Evolutionary conservation across 1,140 invertebrate species (phyloP).

Genomic region (Drosophila pectinifera): DNA sequence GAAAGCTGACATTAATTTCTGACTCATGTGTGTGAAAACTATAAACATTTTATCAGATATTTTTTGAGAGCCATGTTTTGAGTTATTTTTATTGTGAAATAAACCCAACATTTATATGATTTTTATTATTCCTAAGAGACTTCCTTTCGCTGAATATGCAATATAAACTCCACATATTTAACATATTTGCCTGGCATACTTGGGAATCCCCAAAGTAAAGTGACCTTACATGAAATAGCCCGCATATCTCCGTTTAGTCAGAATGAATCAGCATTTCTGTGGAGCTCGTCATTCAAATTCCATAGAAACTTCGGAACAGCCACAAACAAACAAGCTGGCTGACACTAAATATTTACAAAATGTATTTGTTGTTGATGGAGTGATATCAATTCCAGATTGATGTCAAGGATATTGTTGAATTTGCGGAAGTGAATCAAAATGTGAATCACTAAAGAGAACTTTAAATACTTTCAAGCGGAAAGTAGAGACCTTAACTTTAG

Average conservation of each 20-base stretch:
- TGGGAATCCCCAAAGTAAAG: slow-evolving; percentile 29
- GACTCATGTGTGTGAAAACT: too few species aligned
- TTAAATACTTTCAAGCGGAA: neutral
- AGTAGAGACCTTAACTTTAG: neutral
- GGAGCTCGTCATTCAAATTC: slow-evolving; percentile 38
- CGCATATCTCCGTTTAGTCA: slow-evolving; percentile 39
- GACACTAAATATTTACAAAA: slow-evolving; percentile 38
- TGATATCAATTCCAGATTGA: slow-evolving; percentile 30
- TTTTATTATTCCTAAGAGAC: neutral
- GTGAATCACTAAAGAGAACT: neutral
- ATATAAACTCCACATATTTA: neutral
- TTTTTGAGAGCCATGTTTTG: neutral
- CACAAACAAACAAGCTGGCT: slow-evolving; percentile 24
- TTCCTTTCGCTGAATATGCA: neutral
- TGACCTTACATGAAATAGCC: slow-evolving; percentile 25
- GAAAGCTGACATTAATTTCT: too few species aligned
- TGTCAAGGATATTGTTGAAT: slow-evolving; percentile 36
- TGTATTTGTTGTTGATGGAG: slow-evolving; percentile 23
- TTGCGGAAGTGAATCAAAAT: slow-evolving; percentile 36
- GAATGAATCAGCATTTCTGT: slow-evolving; percentile 38
- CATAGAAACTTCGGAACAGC: slow-evolving; percentile 29
- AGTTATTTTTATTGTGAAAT: neutral
- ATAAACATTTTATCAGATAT: too few species aligned
- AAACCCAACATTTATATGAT: too few species aligned
- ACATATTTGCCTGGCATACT: neutral